phyloP scores from a whole-genome alignment of 2,888 invertebrate genomes.

The Sinelater perroti region DNA sequence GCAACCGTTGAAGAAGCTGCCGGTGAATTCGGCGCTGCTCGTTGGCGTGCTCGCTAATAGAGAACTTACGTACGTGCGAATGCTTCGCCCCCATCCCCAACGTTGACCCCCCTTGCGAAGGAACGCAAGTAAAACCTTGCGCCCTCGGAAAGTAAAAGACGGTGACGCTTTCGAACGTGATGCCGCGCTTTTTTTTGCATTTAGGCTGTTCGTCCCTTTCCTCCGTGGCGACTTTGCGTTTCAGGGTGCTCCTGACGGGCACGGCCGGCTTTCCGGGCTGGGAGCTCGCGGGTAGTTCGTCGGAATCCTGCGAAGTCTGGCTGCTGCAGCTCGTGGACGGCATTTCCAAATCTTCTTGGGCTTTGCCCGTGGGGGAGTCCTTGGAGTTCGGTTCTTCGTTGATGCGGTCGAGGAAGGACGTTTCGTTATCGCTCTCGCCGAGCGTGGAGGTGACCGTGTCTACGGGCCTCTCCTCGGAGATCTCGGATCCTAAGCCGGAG shows the following conservation, averaged over 20 bases:
- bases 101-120: slow-evolving; percentile 90
- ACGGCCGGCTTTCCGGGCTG: slow-evolving; percentile 41
- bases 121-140: slow-evolving; percentile 91
- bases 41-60: slow-evolving; percentile 86
- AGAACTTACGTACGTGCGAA: slow-evolving; percentile 78
- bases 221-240: slow-evolving; percentile 67
- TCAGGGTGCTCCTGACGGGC: slow-evolving; percentile 73
- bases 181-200: slow-evolving; percentile 79
- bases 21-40: slow-evolving; percentile 89
- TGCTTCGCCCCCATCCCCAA: slow-evolving; percentile 89
- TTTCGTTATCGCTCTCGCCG: slow-evolving; percentile 63
- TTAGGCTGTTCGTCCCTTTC: slow-evolving; percentile 61
- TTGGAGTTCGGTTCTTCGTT: slow-evolving; percentile 42
- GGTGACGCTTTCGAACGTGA: slow-evolving; percentile 90
- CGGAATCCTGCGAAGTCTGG: slow-evolving; percentile 21
- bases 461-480: slow-evolving; percentile 66
- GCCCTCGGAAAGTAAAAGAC: slow-evolving; percentile 95
- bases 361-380: slow-evolving; percentile 10
- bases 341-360: slow-evolving; percentile 41
- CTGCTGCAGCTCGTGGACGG: slow-evolving; percentile 42
- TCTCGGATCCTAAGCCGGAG: slow-evolving; percentile 83
- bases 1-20: slow-evolving; percentile 76
- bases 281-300: slow-evolving; percentile 16
- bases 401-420: slow-evolving; percentile 62
- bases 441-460: slow-evolving; percentile 44